These are phyloP conservation scores for Ceraclea dissimilis DNA, from an alignment of 2,888 invertebrate species.

Conservation along the genomic window DNA sequence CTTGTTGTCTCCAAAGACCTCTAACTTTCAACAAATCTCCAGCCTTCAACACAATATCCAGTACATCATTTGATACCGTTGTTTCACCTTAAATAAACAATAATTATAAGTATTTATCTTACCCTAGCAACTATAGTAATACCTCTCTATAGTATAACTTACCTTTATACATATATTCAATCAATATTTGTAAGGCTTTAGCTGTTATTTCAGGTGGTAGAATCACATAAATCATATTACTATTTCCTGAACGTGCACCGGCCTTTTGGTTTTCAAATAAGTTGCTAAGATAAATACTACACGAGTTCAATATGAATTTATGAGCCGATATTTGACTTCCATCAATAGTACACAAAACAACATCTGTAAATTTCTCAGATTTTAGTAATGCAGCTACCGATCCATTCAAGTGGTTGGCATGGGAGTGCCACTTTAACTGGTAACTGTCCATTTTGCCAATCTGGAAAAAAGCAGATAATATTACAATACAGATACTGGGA, in stretches of 20 bases:
- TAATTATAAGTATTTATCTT: too few species aligned
- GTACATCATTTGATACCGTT: slow-evolving; percentile 76
- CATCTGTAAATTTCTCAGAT: slow-evolving; percentile 76
- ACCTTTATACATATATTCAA: slow-evolving; percentile 81
- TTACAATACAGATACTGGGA: too few species aligned
- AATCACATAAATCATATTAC: slow-evolving; percentile 57
- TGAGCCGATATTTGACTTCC: slow-evolving; percentile 78
- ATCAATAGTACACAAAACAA: slow-evolving; percentile 69
- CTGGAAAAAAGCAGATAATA: too few species aligned
- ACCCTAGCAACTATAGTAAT: too few species aligned
- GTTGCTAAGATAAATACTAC: slow-evolving; percentile 52
- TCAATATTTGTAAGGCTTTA: slow-evolving; percentile 69
- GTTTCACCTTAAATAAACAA: slow-evolving; percentile 61
- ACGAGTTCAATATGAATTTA: slow-evolving; percentile 76
- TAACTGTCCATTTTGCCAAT: slow-evolving; percentile 57
- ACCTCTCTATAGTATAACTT: too few species aligned
- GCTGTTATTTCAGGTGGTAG: slow-evolving; percentile 75
- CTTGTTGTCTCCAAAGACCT: slow-evolving; percentile 67
- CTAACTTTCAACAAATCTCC: slow-evolving; percentile 76
- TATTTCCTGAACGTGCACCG: slow-evolving; percentile 45
- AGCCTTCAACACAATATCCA: slow-evolving; percentile 72
- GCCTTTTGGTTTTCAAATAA: slow-evolving; percentile 46
- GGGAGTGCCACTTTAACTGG: slow-evolving; percentile 85
- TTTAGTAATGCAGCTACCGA: slow-evolving; percentile 71
- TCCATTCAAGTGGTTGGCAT: slow-evolving; percentile 72